phyloP scores from a whole-genome alignment of 2,797 vertebrate genomes.

The Thamnophis elegans region DNA sequence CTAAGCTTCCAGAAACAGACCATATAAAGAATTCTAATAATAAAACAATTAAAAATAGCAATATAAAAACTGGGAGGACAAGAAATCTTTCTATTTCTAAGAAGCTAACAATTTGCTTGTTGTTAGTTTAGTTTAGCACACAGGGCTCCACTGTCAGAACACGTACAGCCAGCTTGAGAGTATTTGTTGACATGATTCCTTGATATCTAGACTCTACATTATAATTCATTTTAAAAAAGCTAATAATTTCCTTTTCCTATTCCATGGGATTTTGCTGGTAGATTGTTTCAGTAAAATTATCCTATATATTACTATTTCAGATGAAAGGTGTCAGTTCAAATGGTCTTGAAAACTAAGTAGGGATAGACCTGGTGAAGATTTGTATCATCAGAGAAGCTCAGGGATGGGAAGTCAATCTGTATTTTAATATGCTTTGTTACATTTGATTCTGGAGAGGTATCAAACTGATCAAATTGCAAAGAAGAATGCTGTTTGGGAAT shows the following conservation, averaged over 20 bases:
- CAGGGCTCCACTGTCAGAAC: neutral
- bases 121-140: neutral
- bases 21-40: neutral
- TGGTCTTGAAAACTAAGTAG: neutral
- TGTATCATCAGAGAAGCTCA: neutral
- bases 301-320: neutral
- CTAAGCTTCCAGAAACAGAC: neutral
- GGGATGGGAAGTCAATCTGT: neutral
- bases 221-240: neutral
- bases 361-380: neutral
- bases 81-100: neutral
- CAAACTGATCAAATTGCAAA: neutral
- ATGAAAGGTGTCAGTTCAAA: neutral
- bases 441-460: neutral
- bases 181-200: neutral
- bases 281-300: neutral
- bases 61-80: neutral
- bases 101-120: neutral
- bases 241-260: neutral
- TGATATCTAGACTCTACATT: neutral
- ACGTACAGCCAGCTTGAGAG: neutral
- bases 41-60: neutral
- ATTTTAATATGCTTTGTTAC: neutral
- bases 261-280: neutral
- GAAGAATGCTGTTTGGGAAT: rapidly evolving